A percentile compares a stretch with the other conserved stretches of the same genome.
Conservation (phyloP, 2,888 invertebrate species). For the Machimus atricapillus region DNA sequence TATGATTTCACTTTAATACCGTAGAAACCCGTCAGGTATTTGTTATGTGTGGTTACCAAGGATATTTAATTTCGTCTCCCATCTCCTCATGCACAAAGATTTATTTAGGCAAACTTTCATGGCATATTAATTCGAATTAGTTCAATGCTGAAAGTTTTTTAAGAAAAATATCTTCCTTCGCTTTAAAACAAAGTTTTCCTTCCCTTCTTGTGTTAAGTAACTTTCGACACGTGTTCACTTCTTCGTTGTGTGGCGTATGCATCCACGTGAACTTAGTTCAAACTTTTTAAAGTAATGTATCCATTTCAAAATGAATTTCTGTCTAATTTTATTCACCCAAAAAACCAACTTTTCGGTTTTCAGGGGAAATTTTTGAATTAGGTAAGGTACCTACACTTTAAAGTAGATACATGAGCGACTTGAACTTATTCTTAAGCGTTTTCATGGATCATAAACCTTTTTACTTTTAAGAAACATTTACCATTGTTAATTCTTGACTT, state of each 20-base stretch:
- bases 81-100: not conserved
- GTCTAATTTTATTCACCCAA: not conserved
- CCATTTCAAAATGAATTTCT: not conserved
- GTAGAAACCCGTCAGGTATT: not conserved
- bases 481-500: not conserved
- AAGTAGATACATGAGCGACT: not conserved
- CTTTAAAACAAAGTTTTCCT: not conserved
- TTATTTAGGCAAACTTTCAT: not conserved
- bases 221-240: not conserved
- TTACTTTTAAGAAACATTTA: not conserved
- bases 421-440: not conserved
- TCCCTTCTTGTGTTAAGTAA: not conserved
- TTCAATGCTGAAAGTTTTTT: not conserved
- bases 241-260: not conserved
- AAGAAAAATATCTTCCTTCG: not conserved
- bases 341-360: not conserved
- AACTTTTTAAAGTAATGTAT: not conserved
- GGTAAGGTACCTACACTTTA: not conserved
- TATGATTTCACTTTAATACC: not conserved
- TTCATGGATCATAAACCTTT: not conserved
- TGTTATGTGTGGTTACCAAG: not conserved
- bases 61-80: not conserved
- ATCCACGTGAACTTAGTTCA: not conserved
- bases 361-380: not conserved
- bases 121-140: not conserved